Conservation (phyloP, 2,113 vertebrate species). For the Grallaria varia region DNA sequence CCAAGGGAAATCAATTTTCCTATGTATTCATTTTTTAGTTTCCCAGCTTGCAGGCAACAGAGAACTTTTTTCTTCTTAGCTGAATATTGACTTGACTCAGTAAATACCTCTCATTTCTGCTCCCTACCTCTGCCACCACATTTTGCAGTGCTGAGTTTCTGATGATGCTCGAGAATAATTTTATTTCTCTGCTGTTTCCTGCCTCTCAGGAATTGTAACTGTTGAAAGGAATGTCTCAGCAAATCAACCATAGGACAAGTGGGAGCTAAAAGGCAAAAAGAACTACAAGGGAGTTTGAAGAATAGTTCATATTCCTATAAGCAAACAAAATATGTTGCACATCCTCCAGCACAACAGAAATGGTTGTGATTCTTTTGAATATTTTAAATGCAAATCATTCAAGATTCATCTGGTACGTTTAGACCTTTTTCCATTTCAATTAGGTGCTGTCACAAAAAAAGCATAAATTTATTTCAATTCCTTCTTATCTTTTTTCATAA, state of each 20-base stretch:
- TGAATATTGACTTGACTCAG: background rate
- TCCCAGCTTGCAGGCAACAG: background rate
- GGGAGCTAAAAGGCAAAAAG: background rate
- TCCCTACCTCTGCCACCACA: background rate
- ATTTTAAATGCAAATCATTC: background rate
- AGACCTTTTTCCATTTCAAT: background rate
- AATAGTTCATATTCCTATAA: background rate
- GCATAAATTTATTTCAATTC: background rate
- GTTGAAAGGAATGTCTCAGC: background rate
- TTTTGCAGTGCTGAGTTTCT: background rate
- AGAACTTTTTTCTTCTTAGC: background rate
- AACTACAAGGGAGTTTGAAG: background rate
- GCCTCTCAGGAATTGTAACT: background rate
- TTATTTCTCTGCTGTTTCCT: background rate
- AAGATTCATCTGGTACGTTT: background rate
- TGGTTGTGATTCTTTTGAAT: background rate
- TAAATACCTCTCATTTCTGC: background rate
- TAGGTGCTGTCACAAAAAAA: background rate
- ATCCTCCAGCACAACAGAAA: background rate
- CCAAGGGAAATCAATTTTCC: background rate
- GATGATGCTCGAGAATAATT: background rate
- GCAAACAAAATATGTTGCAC: background rate
- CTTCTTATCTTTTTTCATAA: background rate
- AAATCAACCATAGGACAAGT: background rate
- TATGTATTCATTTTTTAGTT: background rate